phyloP scores from a whole-genome alignment of 2,888 invertebrate species.

The Drosophila mimica region DNA sequence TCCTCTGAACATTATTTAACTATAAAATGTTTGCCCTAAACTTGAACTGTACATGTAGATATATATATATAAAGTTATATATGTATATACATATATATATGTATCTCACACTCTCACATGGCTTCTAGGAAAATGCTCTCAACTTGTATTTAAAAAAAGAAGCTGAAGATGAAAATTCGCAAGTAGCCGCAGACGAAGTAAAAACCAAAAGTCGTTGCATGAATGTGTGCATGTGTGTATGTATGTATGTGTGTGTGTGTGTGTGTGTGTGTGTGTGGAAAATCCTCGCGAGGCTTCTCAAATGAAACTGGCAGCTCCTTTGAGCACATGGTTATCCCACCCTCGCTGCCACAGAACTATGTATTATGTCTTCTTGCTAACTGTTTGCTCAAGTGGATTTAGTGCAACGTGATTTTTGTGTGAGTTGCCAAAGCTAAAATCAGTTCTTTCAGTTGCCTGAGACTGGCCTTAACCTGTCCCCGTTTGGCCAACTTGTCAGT shows the following conservation, averaged over 20 bases:
- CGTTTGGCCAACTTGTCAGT: constrained; percentile 53
- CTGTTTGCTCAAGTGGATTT: constrained; percentile 62
- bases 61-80: not conserved
- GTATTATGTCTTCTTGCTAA: constrained; percentile 17
- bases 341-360: constrained; percentile 5
- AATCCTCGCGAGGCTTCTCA: constrained; percentile 53
- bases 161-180: constrained; percentile 10
- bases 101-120: constrained; percentile 3
- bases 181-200: constrained; percentile 16
- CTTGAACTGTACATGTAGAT: constrained; percentile 25
- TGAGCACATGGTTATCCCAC: constrained; percentile 52
- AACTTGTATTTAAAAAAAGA: constrained; percentile 50
- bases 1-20: constrained; percentile 62
- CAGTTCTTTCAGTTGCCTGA: constrained; percentile 58
- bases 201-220: not conserved
- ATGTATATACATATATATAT: constrained; percentile 4
- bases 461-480: constrained; percentile 35
- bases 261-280: constrained; percentile 24
- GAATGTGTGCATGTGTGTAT: not conserved
- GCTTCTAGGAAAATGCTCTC: constrained; percentile 44
- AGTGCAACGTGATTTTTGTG: constrained; percentile 74
- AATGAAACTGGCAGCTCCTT: constrained; percentile 65
- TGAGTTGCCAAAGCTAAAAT: constrained; percentile 71
- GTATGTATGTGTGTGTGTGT: constrained; percentile 14
- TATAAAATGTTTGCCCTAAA: constrained; percentile 47